A percentile compares a stretch with the other conserved stretches of the same genome.
These are phyloP conservation scores for Augiades crinisus DNA, from an alignment of 2,888 invertebrate species.

Conservation along the genomic window DNA sequence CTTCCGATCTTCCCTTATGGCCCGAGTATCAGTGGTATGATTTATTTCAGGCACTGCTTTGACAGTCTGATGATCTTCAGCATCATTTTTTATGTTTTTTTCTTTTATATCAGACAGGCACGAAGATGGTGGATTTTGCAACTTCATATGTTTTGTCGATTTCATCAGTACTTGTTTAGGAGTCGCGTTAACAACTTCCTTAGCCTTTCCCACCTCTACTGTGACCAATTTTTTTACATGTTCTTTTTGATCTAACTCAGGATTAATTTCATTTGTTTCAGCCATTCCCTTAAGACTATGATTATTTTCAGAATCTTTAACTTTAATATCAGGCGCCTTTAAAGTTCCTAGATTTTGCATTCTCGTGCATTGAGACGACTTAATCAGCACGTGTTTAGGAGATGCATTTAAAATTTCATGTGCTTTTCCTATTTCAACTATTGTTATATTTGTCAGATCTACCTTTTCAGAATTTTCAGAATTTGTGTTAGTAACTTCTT, in stretches of 20 bases:
- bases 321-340: constrained; percentile 70
- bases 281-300: constrained; percentile 3
- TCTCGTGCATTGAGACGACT: background rate
- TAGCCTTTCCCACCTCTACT: constrained; percentile 68
- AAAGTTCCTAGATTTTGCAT: constrained; percentile 39
- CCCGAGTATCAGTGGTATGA: constrained; percentile 30
- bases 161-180: constrained; percentile 69
- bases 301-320: constrained; percentile 48
- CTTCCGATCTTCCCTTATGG: constrained; percentile 32
- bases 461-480: background rate
- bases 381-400: constrained; percentile 52
- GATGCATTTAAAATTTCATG: constrained; percentile 56
- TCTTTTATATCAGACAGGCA: constrained; percentile 70
- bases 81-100: constrained; percentile 49
- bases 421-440: constrained; percentile 54
- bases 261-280: constrained; percentile 20
- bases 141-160: constrained; percentile 49
- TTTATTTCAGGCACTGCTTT: background rate
- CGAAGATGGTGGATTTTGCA: constrained; percentile 30
- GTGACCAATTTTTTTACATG: constrained; percentile 32
- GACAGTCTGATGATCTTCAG: constrained; percentile 27
- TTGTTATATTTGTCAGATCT: background rate
- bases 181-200: constrained; percentile 54
- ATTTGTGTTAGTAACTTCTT: background rate
- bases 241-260: constrained; percentile 32